Evolutionary conservation across 2,888 invertebrate genomes (phyloP).

Genomic region (Nymphalis c-album): DNA sequence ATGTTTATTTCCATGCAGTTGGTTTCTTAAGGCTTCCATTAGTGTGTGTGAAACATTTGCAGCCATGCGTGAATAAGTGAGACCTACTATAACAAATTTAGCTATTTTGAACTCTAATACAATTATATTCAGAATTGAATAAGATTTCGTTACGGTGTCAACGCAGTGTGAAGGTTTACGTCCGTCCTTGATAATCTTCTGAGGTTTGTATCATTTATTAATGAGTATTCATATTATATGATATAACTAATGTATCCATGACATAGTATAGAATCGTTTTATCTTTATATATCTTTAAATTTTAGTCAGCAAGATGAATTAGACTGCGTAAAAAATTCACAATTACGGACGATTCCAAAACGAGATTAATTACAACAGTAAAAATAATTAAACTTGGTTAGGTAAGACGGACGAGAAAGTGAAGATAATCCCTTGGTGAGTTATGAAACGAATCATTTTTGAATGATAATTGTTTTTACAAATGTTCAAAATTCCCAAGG

Average conservation of each 20-base stretch:
- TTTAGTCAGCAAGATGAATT: neutral
- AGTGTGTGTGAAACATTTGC: neutral
- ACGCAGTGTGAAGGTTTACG: conserved; percentile 10
- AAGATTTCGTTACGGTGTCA: conserved; percentile 14
- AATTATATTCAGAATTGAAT: conserved; percentile 14
- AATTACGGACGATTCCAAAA: conserved; percentile 4
- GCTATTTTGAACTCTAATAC: conserved; percentile 17
- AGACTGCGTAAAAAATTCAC: neutral
- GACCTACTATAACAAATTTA: neutral
- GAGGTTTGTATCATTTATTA: neutral
- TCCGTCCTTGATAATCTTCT: conserved; percentile 13
- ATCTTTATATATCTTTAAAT: neutral
- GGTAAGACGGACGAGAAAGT: conserved; percentile 49
- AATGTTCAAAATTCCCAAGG: conserved; percentile 52
- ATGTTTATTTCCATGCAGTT: neutral
- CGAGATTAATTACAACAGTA: conserved; percentile 10
- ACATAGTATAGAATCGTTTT: neutral
- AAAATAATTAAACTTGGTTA: conserved; percentile 16
- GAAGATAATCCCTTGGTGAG: conserved; percentile 49
- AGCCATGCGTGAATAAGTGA: conserved; percentile 6
- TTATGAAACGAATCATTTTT: conserved; percentile 35
- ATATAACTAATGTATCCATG: neutral
- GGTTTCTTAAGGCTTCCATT: neutral
- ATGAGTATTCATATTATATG: neutral
- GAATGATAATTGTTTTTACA: conserved; percentile 21